These are phyloP conservation scores for Helicoverpa armigera DNA, from an alignment of 1,140 invertebrate species.

Conservation along the genomic window DNA sequence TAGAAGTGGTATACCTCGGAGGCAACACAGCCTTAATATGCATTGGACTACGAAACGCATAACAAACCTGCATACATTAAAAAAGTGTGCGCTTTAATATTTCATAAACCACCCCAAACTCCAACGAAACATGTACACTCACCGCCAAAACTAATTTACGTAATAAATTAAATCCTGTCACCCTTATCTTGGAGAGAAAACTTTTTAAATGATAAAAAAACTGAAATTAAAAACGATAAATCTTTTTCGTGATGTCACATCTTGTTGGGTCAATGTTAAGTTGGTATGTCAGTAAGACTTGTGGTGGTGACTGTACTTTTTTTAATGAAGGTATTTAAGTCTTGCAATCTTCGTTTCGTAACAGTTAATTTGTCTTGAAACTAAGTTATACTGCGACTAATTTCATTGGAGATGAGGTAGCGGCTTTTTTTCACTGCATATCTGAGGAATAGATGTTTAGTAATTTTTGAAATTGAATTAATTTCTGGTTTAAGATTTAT, in stretches of 20 bases:
- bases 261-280: slow-evolving; percentile 28
- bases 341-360: background rate
- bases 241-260: slow-evolving; percentile 25
- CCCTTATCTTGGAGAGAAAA: slow-evolving; percentile 42
- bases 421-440: too few relatives aligned
- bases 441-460: too few relatives aligned
- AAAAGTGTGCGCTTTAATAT: background rate
- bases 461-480: too few relatives aligned
- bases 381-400: too few relatives aligned
- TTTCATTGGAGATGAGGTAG: too few relatives aligned
- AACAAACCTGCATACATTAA: slow-evolving; percentile 22
- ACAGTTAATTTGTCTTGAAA: background rate
- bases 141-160: slow-evolving; percentile 50
- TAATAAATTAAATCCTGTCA: slow-evolving; percentile 54
- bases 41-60: background rate
- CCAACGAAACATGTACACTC: slow-evolving; percentile 6
- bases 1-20: background rate
- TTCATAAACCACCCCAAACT: slow-evolving; percentile 8
- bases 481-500: too few relatives aligned
- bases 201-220: slow-evolving; percentile 42
- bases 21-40: background rate
- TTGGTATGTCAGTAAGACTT: slow-evolving; percentile 19
- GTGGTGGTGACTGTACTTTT: slow-evolving; percentile 1
- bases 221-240: slow-evolving; percentile 54
- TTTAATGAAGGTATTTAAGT: background rate